Conservation (phyloP, 2,797 vertebrate species). For the Acestrorhynchus altus region DNA sequence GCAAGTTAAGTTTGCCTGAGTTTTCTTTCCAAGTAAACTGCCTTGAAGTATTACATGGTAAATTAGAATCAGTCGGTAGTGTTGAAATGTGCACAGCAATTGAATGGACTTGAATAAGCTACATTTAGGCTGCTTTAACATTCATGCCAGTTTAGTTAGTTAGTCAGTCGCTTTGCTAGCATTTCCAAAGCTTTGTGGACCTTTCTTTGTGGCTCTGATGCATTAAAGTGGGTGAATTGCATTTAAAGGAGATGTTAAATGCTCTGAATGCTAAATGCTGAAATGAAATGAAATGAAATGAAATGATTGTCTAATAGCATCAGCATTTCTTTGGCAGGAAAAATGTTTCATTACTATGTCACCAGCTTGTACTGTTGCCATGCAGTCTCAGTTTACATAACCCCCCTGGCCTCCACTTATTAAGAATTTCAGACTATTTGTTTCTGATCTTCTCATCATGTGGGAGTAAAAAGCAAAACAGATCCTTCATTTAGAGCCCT, state of each 20-base stretch:
- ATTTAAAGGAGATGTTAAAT: background rate
- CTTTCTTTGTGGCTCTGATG: background rate
- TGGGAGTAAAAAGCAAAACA: background rate
- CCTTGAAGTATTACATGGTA: background rate
- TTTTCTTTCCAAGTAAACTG: background rate
- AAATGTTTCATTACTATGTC: conserved; percentile 20
- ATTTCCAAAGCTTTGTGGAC: too few species aligned
- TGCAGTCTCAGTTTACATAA: conserved; percentile 22
- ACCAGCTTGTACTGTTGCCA: conserved; percentile 8
- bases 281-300: too few species aligned
- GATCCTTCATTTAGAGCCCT: background rate
- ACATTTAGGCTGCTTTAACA: background rate
- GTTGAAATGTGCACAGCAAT: background rate
- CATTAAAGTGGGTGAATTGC: background rate
- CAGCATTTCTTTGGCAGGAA: conserved; percentile 11
- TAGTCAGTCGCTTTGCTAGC: background rate
- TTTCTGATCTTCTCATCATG: background rate
- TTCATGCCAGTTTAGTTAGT: too few species aligned
- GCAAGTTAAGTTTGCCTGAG: background rate
- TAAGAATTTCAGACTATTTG: background rate
- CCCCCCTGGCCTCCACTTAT: conserved; percentile 2
- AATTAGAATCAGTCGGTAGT: background rate
- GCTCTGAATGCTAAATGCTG: background rate
- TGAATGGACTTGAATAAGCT: background rate
- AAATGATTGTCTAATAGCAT: background rate